Conservation (phyloP, 1,140 invertebrate genomes). For the Trichomalopsis sarcophagae region DNA sequence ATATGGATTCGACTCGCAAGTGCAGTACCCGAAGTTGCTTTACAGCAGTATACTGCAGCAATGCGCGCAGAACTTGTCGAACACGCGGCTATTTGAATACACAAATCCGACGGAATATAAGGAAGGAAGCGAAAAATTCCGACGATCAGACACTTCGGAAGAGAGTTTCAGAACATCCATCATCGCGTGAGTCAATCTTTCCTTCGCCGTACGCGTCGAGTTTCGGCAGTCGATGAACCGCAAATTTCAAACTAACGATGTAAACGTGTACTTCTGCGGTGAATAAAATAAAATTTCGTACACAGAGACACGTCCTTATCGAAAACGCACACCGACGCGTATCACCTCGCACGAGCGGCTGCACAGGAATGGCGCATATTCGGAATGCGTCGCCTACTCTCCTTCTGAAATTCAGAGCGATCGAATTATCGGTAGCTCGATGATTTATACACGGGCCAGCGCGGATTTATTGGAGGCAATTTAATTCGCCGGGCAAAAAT, state of each 20-base stretch:
- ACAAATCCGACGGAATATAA: neutral
- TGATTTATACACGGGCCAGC: slow-evolving; percentile 20
- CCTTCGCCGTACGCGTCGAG: too few relatives aligned
- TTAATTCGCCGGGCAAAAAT: slow-evolving; percentile 1
- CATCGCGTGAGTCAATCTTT: too few relatives aligned
- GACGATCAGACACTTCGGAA: neutral
- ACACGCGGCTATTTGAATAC: neutral
- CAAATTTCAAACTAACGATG: too few relatives aligned
- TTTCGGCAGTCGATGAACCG: too few relatives aligned
- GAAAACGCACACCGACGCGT: neutral
- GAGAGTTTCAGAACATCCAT: too few relatives aligned
- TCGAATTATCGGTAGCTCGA: slow-evolving; percentile 10
- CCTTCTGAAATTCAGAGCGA: slow-evolving; percentile 3
- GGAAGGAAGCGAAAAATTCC: neutral
- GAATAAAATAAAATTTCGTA: too few relatives aligned
- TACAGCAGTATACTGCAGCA: neutral
- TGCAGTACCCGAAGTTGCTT: too few relatives aligned
- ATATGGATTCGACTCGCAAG: too few relatives aligned
- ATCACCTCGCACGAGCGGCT: slow-evolving; percentile 7
- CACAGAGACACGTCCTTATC: neutral
- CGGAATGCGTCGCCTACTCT: neutral
- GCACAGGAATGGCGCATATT: neutral
- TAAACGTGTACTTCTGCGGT: too few relatives aligned
- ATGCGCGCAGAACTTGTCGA: neutral
- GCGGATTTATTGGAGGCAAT: slow-evolving; percentile 24